Base-by-base conservation (phyloP, 2,888 invertebrate genomes). In the Drosophila cyrtoloma region DNA sequence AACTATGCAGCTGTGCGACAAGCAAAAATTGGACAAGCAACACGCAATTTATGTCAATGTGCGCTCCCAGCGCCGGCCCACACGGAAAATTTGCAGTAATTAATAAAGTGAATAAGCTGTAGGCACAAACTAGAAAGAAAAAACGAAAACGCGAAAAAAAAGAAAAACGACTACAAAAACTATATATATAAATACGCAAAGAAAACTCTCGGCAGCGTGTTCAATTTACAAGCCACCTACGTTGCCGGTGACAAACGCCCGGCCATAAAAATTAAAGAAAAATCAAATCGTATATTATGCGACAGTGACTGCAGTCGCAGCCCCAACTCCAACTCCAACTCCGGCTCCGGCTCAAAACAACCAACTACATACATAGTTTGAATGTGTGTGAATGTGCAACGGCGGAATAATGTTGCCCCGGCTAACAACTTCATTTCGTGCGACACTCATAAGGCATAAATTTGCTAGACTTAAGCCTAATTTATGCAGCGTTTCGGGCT, bases 361-460 rank as follows among this genome's bases (percentile, higher is more conserved):
- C 14, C 26, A 42, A 32, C 61, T 26, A 32, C 50, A 30, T n/a
- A n/a, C 35, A 55, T n/a, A 33, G 14, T 14, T 33, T 35, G 14
- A 35, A 14, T 33, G 33, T 33, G 33, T 33, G 35, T 33, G 33
- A 12, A 19, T 58, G 26, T 33, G 35, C 62, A 51, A 55, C 51
- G 56, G 32, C 61, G 79, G 71, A 81, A 93, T 93, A 89, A 92
- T 92, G 92, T 92, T 92, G 91, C 85, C 89, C 87, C 81, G 84
- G 91, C 92, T 92, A 92, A 92, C 92, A 93, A 93, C 92, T 92
- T 92, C 93, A 92, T 92, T 92, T 90, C 87, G 87, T 87, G 84
- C 74, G 90, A 89, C 89, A 90, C 84, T 89, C 86, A 86, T 90
- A 89, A 90, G 91, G 92, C 92, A 92, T 92, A 92, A 92, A 92